Percentiles rank a stretch among this genome's conserved stretches.
Conservation (phyloP, 2,888 invertebrate species). For the Pyrochroa serraticornis region DNA sequence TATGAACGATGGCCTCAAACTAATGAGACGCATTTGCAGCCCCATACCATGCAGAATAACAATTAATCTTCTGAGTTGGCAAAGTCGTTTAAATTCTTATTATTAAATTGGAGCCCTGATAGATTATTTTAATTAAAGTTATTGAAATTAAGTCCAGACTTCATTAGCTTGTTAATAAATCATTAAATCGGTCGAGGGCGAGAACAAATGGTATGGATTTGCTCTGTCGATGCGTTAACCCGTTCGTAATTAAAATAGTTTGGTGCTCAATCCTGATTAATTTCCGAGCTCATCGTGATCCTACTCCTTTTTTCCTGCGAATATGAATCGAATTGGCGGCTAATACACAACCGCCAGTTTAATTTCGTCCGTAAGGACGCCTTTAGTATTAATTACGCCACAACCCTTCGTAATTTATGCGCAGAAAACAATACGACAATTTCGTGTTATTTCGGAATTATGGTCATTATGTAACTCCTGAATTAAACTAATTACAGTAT, state of each 20-base stretch:
- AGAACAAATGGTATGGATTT: conserved; percentile 38
- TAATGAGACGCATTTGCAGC: no score
- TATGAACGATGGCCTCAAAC: no score
- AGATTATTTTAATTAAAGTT: conserved; percentile 51
- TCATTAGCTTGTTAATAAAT: conserved; percentile 47
- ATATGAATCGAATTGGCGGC: no score
- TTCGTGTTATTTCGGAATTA: conserved; percentile 34
- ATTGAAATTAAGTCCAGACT: conserved; percentile 49
- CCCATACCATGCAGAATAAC: no score
- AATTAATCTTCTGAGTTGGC: no score
- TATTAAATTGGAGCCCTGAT: conserved; percentile 38
- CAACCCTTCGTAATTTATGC: conserved; percentile 11
- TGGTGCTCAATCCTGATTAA: conserved; percentile 6
- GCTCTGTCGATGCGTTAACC: conserved; percentile 33
- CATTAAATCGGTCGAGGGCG: conserved; percentile 40
- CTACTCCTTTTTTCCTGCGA: not conserved
- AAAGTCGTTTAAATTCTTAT: conserved; percentile 6
- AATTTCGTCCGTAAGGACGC: no score
- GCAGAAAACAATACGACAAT: conserved; percentile 26
- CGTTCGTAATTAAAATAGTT: conserved; percentile 36
- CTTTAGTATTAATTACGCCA: no score
- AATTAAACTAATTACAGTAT: conserved; percentile 38
- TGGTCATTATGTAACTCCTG: conserved; percentile 32
- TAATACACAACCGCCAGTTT: no score
- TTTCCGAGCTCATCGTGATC: not conserved